A percentile compares a stretch with the other conserved stretches of the same genome.
These are phyloP conservation scores for Amiota minor DNA, from an alignment of 2,888 invertebrate species.

Conservation along the genomic window DNA sequence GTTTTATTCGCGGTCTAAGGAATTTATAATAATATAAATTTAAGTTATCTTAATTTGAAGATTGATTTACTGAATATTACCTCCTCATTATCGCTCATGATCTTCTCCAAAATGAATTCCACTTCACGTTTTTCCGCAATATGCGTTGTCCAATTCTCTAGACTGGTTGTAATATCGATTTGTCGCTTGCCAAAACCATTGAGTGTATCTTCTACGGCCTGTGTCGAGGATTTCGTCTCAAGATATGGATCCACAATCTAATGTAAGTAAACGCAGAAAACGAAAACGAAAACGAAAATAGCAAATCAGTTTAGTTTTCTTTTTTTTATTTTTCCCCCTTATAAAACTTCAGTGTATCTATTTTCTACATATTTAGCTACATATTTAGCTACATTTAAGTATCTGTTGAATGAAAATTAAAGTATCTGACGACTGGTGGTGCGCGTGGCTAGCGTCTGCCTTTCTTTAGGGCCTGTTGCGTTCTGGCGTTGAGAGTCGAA, in stretches of 20 bases:
- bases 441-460: slow-evolving; percentile 64
- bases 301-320: slow-evolving; percentile 41
- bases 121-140: slow-evolving; percentile 77
- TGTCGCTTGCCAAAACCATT: slow-evolving; percentile 80
- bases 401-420: slow-evolving; percentile 29
- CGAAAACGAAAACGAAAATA: slow-evolving; percentile 48
- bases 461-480: slow-evolving; percentile 55
- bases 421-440: slow-evolving; percentile 55
- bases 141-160: slow-evolving; percentile 82
- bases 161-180: slow-evolving; percentile 79
- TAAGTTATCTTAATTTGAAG: slow-evolving; percentile 12
- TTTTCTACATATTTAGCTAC: slow-evolving; percentile 18
- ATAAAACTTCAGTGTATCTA: background rate
- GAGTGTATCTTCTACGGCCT: slow-evolving; percentile 80
- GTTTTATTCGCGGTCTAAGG: slow-evolving; percentile 79
- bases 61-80: slow-evolving; percentile 71
- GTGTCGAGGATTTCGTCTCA: slow-evolving; percentile 79
- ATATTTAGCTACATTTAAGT: slow-evolving; percentile 12
- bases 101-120: slow-evolving; percentile 75
- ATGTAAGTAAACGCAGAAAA: slow-evolving; percentile 54
- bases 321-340: slow-evolving; percentile 35
- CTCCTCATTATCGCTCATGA: slow-evolving; percentile 80
- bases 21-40: background rate
- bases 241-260: slow-evolving; percentile 81
- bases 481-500: slow-evolving; percentile 44